These are phyloP conservation scores for Sinhomidia bicolor DNA, from an alignment of 2,888 invertebrate genomes.

Conservation along the genomic window DNA sequence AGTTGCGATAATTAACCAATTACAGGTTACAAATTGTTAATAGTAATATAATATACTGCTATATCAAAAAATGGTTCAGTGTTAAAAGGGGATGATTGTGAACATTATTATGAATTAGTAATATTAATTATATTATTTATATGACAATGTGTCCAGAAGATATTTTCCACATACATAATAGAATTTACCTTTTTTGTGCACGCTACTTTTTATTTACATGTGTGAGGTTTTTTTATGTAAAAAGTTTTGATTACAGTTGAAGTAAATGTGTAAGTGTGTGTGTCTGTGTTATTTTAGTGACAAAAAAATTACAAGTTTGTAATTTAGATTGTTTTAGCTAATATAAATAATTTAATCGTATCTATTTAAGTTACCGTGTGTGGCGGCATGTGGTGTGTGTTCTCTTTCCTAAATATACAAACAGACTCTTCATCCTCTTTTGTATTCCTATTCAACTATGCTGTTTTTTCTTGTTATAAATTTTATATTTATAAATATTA, in stretches of 20 bases:
- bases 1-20: no score
- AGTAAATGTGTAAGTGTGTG: not conserved
- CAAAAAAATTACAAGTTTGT: not conserved
- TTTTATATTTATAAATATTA: slow-evolving; percentile 5
- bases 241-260: not conserved
- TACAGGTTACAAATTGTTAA: no score
- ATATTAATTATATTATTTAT: no score
- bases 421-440: slow-evolving; percentile 61
- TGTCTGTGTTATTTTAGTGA: not conserved
- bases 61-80: not conserved
- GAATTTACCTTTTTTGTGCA: not conserved
- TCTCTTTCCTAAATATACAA: slow-evolving; percentile 49
- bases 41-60: no score
- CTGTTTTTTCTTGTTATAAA: not conserved
- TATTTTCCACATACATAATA: not conserved
- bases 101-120: no score
- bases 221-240: not conserved
- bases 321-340: not conserved
- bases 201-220: not conserved
- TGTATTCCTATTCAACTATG: not conserved
- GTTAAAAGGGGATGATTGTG: slow-evolving; percentile 4
- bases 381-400: slow-evolving; percentile 48
- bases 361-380: slow-evolving; percentile 70
- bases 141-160: no score
- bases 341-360: slow-evolving; percentile 55